Evolutionary conservation across 2,797 vertebrate species (phyloP), one percentile per base, ranked within the genome.

Genomic region (Syngnathus acus): DNA sequence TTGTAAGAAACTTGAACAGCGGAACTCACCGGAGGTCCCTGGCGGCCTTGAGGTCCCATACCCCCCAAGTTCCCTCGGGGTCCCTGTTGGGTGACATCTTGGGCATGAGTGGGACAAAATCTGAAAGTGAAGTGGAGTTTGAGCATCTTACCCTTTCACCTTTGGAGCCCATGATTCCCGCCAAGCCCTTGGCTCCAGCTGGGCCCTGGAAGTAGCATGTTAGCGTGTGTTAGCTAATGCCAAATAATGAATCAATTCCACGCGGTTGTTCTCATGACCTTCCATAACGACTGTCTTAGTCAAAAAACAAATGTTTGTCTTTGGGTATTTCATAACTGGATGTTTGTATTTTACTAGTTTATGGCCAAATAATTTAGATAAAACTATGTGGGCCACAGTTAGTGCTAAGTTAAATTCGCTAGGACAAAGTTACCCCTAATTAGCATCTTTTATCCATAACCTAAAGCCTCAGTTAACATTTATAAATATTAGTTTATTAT

Each of bases 181-280:
- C 90, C 78, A 93, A 92, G 69, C 96, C 96, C 91, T 92, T 92
- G 64, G 87, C 10, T 72, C 96, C 96, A 73, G 91, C 87, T 69
- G 90, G 66, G 59, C 96, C 96, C 96, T 98, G 82, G 70, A 88
- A 82, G 58, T 51, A 55, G 11, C 40, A 68, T 68, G 75, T 84
- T 75, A 81, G 65, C 47, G 74, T 72, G 66, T 72, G 26, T 14
- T 37, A 57, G 54, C 54, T 7, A 32, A 32, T 6, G 32, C 26
- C 11, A 32, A 57, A 32, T n/a, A 9, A 50, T 7, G 8, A 48
- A 17, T 19, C 48, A n/a, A n/a, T n/a, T 32, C 23, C 19, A 4
- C n/a, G 2, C 13, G 19, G 48, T 50, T 19, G 17, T 50, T 19
- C 19, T 50, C 17, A 19, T n/a, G 48, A 50, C 13, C 7, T 50